Conservation (phyloP, 2,888 invertebrate genomes). For the Lasioglossum figueresi region DNA sequence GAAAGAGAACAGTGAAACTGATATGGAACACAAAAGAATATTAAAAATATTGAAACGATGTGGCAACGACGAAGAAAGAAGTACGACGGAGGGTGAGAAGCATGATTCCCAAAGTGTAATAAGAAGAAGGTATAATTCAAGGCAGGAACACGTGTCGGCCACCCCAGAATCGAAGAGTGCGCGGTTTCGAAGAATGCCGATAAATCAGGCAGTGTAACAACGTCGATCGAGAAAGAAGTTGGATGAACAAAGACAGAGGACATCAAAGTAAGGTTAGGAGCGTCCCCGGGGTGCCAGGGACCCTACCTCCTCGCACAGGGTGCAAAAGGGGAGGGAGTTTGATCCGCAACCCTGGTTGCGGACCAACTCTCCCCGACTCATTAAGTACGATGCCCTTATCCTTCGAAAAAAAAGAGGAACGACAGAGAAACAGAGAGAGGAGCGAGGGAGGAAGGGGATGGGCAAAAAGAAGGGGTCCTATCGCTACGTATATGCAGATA, state of each 20-base stretch:
- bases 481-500: slow-evolving; percentile 78
- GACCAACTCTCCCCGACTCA: slow-evolving; percentile 79
- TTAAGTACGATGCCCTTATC: slow-evolving; percentile 81
- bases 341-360: slow-evolving; percentile 68
- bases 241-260: slow-evolving; percentile 57
- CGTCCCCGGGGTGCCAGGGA: slow-evolving; percentile 78
- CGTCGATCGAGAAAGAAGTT: slow-evolving; percentile 35
- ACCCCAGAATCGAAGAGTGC: slow-evolving; percentile 34
- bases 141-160: slow-evolving; percentile 42
- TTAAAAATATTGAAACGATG: neutral
- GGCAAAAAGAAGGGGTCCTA: slow-evolving; percentile 49
- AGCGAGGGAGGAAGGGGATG: slow-evolving; percentile 18
- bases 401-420: slow-evolving; percentile 61
- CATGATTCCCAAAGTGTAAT: slow-evolving; percentile 13
- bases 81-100: neutral
- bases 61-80: neutral
- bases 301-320: slow-evolving; percentile 62
- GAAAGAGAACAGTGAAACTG: no score
- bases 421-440: neutral
- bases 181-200: slow-evolving; percentile 85
- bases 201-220: slow-evolving; percentile 84
- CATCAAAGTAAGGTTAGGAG: slow-evolving; percentile 71
- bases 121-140: slow-evolving; percentile 20
- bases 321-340: slow-evolving; percentile 51
- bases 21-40: no score